Evolutionary conservation across 2,797 vertebrate genomes (phyloP).

Genomic region (Clarias pachynema): DNA sequence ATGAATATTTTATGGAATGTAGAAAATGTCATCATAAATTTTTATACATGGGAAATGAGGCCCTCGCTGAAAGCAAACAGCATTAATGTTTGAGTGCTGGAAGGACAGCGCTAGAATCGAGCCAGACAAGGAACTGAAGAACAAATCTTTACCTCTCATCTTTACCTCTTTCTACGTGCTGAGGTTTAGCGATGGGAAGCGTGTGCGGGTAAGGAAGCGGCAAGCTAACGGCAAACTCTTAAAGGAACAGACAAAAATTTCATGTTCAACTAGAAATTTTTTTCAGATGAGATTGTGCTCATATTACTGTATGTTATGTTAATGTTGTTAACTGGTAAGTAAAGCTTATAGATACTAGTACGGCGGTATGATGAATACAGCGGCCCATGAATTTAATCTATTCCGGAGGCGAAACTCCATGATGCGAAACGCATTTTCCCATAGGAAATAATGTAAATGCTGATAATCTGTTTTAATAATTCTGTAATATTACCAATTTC

Average conservation of each 20-base stretch:
- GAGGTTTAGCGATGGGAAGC: background rate
- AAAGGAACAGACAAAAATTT: background rate
- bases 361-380: too few species aligned
- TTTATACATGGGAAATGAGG: constrained; percentile 79
- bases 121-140: background rate
- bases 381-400: too few species aligned
- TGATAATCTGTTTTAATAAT: too few species aligned
- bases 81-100: constrained; percentile 77
- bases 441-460: too few species aligned
- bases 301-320: background rate
- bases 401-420: too few species aligned
- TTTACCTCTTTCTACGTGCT: constrained; percentile 5
- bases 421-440: too few species aligned
- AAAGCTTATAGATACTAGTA: too few species aligned
- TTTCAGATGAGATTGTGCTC: background rate
- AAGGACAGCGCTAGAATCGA: constrained; percentile 55
- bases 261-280: background rate
- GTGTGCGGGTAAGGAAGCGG: background rate
- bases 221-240: background rate
- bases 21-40: constrained; percentile 82
- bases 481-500: too few species aligned
- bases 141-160: background rate
- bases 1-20: constrained; percentile 83
- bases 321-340: background rate
- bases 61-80: constrained; percentile 81